A percentile compares a stretch with the other conserved stretches of the same genome.
Conservation (phyloP, 2,797 vertebrate genomes). For the Sebastes oblongus region DNA sequence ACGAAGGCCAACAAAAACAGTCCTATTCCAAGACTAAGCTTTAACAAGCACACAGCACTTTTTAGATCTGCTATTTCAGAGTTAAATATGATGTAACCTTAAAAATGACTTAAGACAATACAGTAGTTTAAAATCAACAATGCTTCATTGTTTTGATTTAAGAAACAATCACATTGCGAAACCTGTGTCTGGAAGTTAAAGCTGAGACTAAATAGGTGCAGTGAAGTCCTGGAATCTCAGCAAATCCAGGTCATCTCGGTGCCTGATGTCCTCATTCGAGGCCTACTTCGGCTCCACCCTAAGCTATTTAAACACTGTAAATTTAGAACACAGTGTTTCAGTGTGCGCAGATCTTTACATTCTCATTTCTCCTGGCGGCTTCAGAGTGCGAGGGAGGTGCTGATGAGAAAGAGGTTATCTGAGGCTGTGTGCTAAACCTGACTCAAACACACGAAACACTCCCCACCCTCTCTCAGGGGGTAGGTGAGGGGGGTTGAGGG, state of each 20-base stretch:
- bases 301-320: slow-evolving; percentile 35
- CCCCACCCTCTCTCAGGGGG: neutral
- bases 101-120: neutral
- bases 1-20: neutral
- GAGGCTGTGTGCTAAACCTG: slow-evolving; percentile 10
- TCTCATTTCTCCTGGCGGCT: neutral
- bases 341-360: neutral
- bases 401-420: slow-evolving; percentile 26
- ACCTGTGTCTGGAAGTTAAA: neutral
- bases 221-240: neutral
- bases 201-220: slow-evolving; percentile 12
- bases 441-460: neutral
- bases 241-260: slow-evolving; percentile 48
- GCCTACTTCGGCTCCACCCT: slow-evolving; percentile 25
- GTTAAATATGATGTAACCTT: neutral
- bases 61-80: neutral
- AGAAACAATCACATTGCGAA: neutral
- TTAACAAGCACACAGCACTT: neutral
- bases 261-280: slow-evolving; percentile 39
- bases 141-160: no score
- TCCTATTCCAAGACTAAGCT: neutral
- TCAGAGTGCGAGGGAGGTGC: neutral
- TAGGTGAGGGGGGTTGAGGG: neutral
- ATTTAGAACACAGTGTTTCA: slow-evolving; percentile 1
- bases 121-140: neutral